Conservation (phyloP, 2,113 vertebrate genomes). For the Synchiropus splendidus region DNA sequence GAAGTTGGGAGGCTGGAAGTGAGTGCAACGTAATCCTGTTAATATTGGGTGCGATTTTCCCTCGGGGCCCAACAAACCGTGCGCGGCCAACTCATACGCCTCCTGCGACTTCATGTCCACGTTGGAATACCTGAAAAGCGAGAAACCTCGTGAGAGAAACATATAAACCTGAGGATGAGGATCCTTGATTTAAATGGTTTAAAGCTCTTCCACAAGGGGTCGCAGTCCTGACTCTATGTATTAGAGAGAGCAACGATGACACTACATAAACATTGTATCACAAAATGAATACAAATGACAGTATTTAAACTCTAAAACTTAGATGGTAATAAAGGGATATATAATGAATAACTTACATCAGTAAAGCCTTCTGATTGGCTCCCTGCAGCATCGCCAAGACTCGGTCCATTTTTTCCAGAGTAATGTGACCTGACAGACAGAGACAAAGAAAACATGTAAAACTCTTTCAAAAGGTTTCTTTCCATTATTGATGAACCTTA, state of each 20-base stretch:
- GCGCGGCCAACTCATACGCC: constrained; percentile 85
- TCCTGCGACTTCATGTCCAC: constrained; percentile 83
- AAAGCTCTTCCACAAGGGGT: too few species aligned
- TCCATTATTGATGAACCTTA: too few species aligned
- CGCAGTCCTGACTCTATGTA: too few species aligned
- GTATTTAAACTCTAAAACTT: too few species aligned
- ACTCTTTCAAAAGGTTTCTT: too few species aligned
- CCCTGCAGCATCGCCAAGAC: constrained; percentile 85
- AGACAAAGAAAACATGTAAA: background rate
- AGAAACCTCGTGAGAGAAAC: background rate
- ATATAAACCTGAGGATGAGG: background rate
- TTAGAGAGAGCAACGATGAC: too few species aligned
- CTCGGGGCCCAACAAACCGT: constrained; percentile 77
- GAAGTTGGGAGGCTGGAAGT: constrained; percentile 78
- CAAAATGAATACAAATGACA: too few species aligned
- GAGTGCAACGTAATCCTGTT: constrained; percentile 72
- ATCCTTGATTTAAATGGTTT: too few species aligned
- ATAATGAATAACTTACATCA: constrained; percentile 76
- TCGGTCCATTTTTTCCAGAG: constrained; percentile 78
- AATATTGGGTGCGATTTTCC: constrained; percentile 78
- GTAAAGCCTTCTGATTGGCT: constrained; percentile 81
- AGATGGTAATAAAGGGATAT: too few species aligned
- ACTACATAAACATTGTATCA: too few species aligned
- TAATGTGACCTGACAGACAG: constrained; percentile 77
- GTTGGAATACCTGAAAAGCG: constrained; percentile 72